Conservation (phyloP, 2,113 vertebrate species). For the Lanius collurio region DNA sequence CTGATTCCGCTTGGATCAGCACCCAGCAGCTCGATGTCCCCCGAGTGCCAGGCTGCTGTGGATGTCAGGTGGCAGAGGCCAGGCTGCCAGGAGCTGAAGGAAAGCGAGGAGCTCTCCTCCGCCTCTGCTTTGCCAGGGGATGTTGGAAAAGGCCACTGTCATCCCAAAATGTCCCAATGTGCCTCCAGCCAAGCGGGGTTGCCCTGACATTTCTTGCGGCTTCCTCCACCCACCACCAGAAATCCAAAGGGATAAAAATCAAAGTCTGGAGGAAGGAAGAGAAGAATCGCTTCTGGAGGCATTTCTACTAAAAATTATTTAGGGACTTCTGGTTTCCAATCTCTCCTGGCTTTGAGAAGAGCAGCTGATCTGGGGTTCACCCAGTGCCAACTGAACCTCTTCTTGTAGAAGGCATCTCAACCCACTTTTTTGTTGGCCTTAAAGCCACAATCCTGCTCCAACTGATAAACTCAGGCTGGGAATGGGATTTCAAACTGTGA, state of each 20-base stretch:
- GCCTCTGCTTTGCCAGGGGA: neutral
- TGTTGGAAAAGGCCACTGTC: neutral
- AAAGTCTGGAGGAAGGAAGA: neutral
- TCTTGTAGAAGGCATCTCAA: neutral
- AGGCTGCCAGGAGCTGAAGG: neutral
- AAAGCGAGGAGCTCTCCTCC: neutral
- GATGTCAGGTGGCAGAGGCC: neutral
- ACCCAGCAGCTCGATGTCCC: neutral
- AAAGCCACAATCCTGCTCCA: neutral
- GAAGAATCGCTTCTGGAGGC: neutral
- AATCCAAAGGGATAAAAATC: neutral
- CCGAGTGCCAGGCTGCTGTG: fast-evolving
- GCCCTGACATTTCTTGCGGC: neutral
- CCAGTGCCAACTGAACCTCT: neutral
- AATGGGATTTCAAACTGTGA: neutral
- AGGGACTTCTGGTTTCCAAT: neutral
- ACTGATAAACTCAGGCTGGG: neutral
- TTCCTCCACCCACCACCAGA: neutral
- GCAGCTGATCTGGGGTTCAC: neutral
- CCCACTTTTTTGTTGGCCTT: neutral
- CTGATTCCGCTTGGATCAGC: neutral
- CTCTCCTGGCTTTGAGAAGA: neutral
- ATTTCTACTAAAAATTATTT: neutral
- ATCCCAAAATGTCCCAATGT: neutral
- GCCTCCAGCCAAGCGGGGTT: neutral